A percentile compares a stretch with the other conserved stretches of the same genome.
These are phyloP conservation scores for Streptopelia turtur DNA, from an alignment of 2,797 vertebrate species.

Conservation along the genomic window DNA sequence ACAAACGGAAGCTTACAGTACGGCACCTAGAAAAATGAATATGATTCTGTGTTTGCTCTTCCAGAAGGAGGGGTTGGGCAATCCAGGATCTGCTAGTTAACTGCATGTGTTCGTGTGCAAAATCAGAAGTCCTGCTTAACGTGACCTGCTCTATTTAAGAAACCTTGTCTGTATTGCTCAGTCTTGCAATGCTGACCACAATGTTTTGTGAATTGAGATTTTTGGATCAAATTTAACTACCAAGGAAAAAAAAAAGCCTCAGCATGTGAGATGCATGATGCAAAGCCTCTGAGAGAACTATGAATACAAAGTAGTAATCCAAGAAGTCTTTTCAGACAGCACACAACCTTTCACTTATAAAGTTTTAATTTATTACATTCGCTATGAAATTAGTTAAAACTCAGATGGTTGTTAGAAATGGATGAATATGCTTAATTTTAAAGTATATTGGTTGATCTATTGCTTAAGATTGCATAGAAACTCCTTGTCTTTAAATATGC, in stretches of 20 bases:
- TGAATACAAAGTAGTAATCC: not conserved
- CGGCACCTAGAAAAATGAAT: not conserved
- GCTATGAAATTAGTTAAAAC: not conserved
- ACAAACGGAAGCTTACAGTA: not conserved
- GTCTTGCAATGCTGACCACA: not conserved
- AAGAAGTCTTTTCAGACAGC: not conserved
- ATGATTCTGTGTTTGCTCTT: not conserved
- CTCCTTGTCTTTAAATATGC: not conserved
- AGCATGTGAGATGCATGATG: not conserved
- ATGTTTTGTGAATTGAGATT: not conserved
- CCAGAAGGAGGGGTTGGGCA: not conserved
- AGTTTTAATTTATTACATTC: not conserved
- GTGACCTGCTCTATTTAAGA: not conserved
- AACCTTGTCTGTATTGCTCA: not conserved
- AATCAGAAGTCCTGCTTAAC: not conserved
- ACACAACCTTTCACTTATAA: not conserved
- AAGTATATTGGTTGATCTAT: not conserved
- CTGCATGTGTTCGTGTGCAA: not conserved
- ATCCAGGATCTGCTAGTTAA: not conserved
- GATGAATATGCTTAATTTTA: not conserved
- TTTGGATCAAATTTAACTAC: not conserved
- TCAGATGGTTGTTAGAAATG: not conserved
- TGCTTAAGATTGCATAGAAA: not conserved
- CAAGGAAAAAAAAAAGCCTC: not conserved
- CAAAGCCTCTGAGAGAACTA: slow-evolving; percentile 4